Base-by-base conservation (phyloP, 2,113 vertebrate species). In the Caranx melampygus region DNA sequence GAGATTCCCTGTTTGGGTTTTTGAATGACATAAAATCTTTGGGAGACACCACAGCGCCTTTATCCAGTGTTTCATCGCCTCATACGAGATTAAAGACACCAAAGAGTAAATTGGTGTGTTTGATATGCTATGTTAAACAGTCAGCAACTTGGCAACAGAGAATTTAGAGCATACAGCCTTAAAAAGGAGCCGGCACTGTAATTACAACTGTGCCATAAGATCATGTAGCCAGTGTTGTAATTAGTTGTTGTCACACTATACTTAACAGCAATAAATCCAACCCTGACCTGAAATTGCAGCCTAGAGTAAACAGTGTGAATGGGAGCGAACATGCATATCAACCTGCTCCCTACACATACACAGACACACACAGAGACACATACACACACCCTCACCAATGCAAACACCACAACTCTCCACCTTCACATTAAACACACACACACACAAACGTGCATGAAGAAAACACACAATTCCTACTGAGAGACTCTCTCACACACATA, bases 241-340 rank as follows among this genome's bases (percentile, higher is more conserved):
- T 92, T 91, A 91, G 85, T 49, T 69, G 85, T 84, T 91, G 87
- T 92, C 88, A 90, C 86, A 86, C 84, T 90, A 87, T 91, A 93
- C 85, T 92, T 92, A 91, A 89, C 83, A 87, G 89, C 91, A 91
- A 92, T 91, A 88, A 90, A 90, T 90, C 85, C 77, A 90, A 88
- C 83, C 47, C 77, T 87, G 84, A 90, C 85, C 87, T 88, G 61
- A 84, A 91, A 92, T 80, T 82, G 77, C 71, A 72, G 75, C 78
- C 62, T 34, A 62, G 61, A 79, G 80, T 87, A 91, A 90, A 92
- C 86, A 88, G 84, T 76, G 89, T 78, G 83, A 90, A 88, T 87
- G 64, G 67, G 88, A 81, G 68, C n/a, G 76, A 90, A 88, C 89
- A 79, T 89, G 72, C 78, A 83, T 73, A 89, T 90, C 89, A 86